Percentiles rank a stretch among this genome's conserved stretches.
Conservation (phyloP, 1,140 invertebrate species). For the Pantala flavescens region DNA sequence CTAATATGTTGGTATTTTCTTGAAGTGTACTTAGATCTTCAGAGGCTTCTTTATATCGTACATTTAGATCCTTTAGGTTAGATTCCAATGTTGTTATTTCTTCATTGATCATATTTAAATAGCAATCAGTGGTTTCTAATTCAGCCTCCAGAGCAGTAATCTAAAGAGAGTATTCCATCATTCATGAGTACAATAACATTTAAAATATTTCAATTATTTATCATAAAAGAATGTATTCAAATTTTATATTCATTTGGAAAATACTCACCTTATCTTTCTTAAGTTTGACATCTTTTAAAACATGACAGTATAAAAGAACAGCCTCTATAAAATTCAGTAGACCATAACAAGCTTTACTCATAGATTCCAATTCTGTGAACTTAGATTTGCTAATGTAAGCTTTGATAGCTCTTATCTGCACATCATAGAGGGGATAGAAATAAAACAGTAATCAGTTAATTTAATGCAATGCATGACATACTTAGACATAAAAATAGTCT, state of each 20-base stretch:
- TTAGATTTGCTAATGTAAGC: constrained; percentile 41
- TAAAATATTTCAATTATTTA: not conserved
- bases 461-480: not conserved
- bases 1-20: constrained; percentile 73
- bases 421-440: not conserved
- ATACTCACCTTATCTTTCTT: constrained; percentile 61
- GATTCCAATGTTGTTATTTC: constrained; percentile 63
- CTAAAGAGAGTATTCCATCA: not conserved
- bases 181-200: too few species aligned
- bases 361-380: constrained; percentile 59
- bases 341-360: constrained; percentile 71
- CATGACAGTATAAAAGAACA: constrained; percentile 72
- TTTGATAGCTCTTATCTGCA: not conserved
- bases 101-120: constrained; percentile 62
- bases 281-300: constrained; percentile 75
- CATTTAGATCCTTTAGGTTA: constrained; percentile 54
- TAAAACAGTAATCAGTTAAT: constrained; percentile 4
- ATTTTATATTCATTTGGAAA: not conserved
- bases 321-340: constrained; percentile 76
- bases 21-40: constrained; percentile 60
- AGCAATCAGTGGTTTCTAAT: constrained; percentile 39
- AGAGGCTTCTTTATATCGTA: constrained; percentile 66
- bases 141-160: constrained; percentile 60
- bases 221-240: not conserved
- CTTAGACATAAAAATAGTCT: not conserved